Base-by-base conservation (phyloP, 2,888 invertebrate genomes). In the Allolobophora icterica region DNA sequence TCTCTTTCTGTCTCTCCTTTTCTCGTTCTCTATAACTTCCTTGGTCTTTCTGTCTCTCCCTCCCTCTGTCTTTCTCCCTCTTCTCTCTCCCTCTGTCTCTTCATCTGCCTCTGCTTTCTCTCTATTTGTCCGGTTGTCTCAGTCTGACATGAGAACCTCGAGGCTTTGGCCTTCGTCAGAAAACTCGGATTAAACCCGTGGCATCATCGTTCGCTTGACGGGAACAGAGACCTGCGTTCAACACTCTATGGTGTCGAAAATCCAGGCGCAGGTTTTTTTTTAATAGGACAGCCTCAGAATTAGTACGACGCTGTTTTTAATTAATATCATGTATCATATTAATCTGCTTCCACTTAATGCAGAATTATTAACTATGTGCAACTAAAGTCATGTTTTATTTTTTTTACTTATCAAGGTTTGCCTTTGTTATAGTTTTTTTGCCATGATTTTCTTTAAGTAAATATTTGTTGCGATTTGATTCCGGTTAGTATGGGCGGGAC, bases 261-360 rank as follows among this genome's bases (percentile, higher is more conserved):
- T 11, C 71, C 15, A n/a, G 71, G 24, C 24, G 2, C 30, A 71
- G 1, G n/a, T 71, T 30, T 71, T n/a, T 71, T n/a, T n/a, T n/a
- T n/a, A n/a, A n/a, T 11, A n/a, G 11, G 71, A n/a, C 11, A 30
- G 71, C 1, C n/a, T n/a, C 71, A 71, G 30, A n/a, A 71, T 71
- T 21, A 71, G 5, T 71, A 17, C 71, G 11, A 71, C 71, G 71
- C 71, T 71, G 71, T 71, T 71, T n/a, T n/a, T 71, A n/a, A n/a
- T 71, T 71, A 71, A 71, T 71, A 71, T n/a, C 71, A 71, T 71
- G n/a, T 71, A 71, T 71, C 71, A 13, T 71, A 71, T n/a, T 71
- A 71, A 71, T 71, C 71, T 71, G 71, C 13, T 71, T 71, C 71
- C n/a, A n/a, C 30, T 71, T 71, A 30, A 71, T 71, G 71, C n/a